Evolutionary conservation across 2,888 invertebrate species (phyloP).

Genomic region (Drosophila multiciliata): DNA sequence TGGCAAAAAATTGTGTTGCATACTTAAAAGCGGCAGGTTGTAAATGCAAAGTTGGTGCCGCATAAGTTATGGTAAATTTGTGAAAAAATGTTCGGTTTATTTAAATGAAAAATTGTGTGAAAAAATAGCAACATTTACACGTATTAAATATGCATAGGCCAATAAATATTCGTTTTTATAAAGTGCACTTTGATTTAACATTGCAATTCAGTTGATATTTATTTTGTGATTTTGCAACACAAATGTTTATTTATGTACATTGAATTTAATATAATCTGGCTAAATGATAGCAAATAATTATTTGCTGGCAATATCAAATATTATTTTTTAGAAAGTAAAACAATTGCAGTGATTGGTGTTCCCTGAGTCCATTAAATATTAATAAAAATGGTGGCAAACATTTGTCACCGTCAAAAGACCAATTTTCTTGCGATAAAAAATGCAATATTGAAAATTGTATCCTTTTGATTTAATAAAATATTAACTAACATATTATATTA

Average conservation of each 20-base stretch:
- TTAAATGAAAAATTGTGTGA: conserved; percentile 26
- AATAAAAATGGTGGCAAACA: not conserved
- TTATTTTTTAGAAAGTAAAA: not conserved
- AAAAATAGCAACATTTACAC: conserved; percentile 17
- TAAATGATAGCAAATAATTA: not conserved
- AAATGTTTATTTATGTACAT: not conserved
- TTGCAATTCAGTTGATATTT: not conserved
- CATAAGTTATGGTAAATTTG: conserved; percentile 16
- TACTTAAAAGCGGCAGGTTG: conserved; percentile 31
- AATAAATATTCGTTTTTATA: conserved; percentile 25
- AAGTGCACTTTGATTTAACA: conserved; percentile 21
- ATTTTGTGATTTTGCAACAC: conserved; percentile 4
- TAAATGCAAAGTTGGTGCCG: conserved; percentile 30
- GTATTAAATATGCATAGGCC: conserved; percentile 21
- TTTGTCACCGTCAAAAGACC: too few relatives aligned
- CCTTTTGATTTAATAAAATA: not conserved
- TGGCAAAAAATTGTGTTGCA: conserved; percentile 30
- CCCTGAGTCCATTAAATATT: not conserved
- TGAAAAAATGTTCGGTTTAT: conserved; percentile 35
- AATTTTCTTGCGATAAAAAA: too few relatives aligned
- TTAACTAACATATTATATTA: not conserved
- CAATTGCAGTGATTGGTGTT: not conserved
- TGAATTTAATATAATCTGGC: not conserved
- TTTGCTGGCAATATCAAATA: not conserved
- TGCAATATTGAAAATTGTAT: too few relatives aligned